phyloP scores from a whole-genome alignment of 2,113 vertebrate species.

The Dicerorhinus sumatrensis region DNA sequence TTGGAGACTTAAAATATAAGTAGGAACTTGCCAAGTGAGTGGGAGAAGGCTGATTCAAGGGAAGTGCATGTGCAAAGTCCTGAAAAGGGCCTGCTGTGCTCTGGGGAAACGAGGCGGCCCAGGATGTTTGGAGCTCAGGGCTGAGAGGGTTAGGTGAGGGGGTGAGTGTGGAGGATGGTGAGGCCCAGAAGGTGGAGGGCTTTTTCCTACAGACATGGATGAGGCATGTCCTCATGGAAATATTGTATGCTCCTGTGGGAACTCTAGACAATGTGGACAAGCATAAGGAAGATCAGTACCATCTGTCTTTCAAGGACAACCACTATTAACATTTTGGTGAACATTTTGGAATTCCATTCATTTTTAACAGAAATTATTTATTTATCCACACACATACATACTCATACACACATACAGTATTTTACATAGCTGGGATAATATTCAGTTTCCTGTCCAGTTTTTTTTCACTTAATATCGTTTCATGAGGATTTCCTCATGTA shows the following conservation, averaged over 20 bases:
- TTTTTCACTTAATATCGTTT: neutral
- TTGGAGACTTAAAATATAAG: neutral
- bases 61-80: neutral
- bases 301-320: neutral
- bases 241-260: neutral
- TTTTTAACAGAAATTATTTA: neutral
- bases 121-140: neutral
- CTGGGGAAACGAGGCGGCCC: neutral
- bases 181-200: neutral
- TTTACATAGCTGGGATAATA: neutral
- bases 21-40: neutral
- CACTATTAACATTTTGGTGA: neutral
- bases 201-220: neutral
- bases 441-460: neutral
- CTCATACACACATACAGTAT: neutral
- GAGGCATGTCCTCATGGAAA: neutral
- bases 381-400: neutral
- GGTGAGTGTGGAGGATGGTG: neutral
- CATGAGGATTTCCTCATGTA: neutral
- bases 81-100: neutral
- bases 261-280: neutral
- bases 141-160: neutral
- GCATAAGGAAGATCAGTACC: neutral
- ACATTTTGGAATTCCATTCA: neutral
- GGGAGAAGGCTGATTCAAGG: neutral